Base-by-base conservation (phyloP, 1,140 invertebrate species). In the Drosophila bocqueti region DNA sequence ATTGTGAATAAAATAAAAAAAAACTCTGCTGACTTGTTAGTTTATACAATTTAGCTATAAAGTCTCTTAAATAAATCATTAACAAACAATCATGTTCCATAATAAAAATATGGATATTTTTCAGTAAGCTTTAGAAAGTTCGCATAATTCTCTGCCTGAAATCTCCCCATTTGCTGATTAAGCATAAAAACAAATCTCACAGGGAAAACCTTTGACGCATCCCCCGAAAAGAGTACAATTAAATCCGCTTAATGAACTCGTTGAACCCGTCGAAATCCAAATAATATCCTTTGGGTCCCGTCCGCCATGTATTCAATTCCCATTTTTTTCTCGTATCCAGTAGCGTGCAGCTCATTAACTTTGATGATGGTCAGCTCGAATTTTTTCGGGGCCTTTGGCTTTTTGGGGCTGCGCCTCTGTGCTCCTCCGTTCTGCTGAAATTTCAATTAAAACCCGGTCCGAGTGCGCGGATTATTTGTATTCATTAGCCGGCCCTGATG, bases 231-330 rank as follows among this genome's bases (percentile, higher is more conserved):
- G 65, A 86, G 60, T 57, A 86, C 80, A 87, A 87, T 87, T 87
- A 83, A 87, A 86, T 87, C 80, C 84, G 73, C 87, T 83, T 72
- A 89, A 87, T 87, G 79, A 89, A 89, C 83, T 89, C 84, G 83
- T 87, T 89, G 84, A 83, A 67, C 67, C 79, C 76, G 29, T 66
- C 57, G 68, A 66, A 76, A 65, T 79, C 54, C 72, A 80, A 80
- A 77, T 77, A 87, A 83, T 66, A 77, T 71, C 83, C 83, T 79
- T 87, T 69, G 76, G 66, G 55, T 46, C 52, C 45, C 34, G 13
- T 24, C 16, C 26, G 24, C 50, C 50, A 47, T 46, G 65, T 78
- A 63, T 66, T 76, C 69, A 65, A 45, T 50, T 65, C 24, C 10
- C 26, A 26, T 36, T 36, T 71, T 68, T 57, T 13, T 15, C 29